phyloP scores from a whole-genome alignment of 2,113 vertebrate species.

The Pristiophorus japonicus region DNA sequence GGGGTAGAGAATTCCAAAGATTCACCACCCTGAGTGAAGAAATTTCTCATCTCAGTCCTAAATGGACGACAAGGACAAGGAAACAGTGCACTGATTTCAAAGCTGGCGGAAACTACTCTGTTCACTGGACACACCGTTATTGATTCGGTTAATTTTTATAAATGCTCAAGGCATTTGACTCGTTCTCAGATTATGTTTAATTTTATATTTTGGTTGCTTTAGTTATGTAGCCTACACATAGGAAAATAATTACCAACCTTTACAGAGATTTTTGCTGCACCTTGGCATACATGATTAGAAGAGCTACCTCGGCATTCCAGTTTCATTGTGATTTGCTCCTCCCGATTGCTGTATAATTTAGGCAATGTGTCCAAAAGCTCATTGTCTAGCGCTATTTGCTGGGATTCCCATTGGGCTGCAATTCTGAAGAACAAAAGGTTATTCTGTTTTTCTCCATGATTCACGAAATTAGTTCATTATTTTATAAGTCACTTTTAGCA shows the following conservation, averaged over 20 bases:
- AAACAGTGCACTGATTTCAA: neutral
- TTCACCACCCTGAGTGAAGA: no score
- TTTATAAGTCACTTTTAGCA: neutral
- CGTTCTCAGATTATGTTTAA: neutral
- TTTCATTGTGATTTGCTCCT: slow-evolving; percentile 77
- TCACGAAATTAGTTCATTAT: neutral
- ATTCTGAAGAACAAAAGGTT: slow-evolving; percentile 56
- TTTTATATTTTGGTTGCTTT: slow-evolving; percentile 1
- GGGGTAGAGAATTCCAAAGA: no score
- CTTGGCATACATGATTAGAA: slow-evolving; percentile 76
- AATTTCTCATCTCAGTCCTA: no score
- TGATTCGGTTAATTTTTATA: neutral
- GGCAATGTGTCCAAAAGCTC: slow-evolving; percentile 81
- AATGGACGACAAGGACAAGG: neutral
- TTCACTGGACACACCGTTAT: neutral
- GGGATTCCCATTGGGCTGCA: slow-evolving; percentile 79
- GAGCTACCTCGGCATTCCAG: slow-evolving; percentile 77
- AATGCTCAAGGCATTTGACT: neutral
- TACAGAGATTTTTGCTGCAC: slow-evolving; percentile 74
- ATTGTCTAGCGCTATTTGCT: slow-evolving; percentile 81
- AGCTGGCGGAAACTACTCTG: neutral
- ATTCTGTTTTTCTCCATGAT: neutral
- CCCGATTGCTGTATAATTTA: slow-evolving; percentile 78
- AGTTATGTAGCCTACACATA: neutral
- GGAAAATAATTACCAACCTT: slow-evolving; percentile 60